Percentiles rank a stretch among this genome's conserved stretches.
Conservation (phyloP, 2,888 invertebrate species). For the Machimus rusticus region DNA sequence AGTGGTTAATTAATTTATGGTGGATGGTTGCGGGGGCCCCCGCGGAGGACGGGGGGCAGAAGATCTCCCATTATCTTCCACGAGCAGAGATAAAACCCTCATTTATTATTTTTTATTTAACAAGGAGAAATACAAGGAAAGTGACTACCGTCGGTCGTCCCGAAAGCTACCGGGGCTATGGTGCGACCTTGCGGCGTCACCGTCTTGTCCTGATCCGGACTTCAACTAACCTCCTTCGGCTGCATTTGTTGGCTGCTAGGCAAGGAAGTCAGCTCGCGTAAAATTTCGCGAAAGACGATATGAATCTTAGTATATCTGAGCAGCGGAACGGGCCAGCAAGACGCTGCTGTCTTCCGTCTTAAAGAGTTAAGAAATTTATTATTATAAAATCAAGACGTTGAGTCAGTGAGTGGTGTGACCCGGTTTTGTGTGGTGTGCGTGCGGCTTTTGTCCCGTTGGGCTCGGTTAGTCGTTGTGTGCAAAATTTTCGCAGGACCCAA, state of each 20-base stretch:
- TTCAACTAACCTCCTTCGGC: neutral
- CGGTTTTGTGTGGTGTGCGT: neutral
- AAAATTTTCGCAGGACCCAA: neutral
- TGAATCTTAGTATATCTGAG: neutral
- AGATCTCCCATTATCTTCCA: neutral
- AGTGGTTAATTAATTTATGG: neutral
- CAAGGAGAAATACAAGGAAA: neutral
- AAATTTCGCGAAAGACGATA: neutral
- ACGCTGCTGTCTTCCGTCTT: neutral
- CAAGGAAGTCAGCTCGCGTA: neutral
- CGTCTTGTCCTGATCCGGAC: neutral
- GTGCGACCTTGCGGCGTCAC: neutral
- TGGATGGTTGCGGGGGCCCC: neutral
- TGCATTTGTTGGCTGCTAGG: neutral
- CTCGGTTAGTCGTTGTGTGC: neutral
- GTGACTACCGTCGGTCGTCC: neutral
- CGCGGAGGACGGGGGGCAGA: neutral
- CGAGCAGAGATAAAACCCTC: slow-evolving; percentile 4
- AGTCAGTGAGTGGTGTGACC: neutral
- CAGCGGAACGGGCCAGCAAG: neutral
- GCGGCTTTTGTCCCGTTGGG: neutral
- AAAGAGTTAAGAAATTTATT: neutral
- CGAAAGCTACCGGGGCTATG: neutral
- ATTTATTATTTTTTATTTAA: slow-evolving; percentile 17
- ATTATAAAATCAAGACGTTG: neutral